These are phyloP conservation scores for Florisuga fusca DNA, from an alignment of 2,797 vertebrate genomes.

Conservation along the genomic window DNA sequence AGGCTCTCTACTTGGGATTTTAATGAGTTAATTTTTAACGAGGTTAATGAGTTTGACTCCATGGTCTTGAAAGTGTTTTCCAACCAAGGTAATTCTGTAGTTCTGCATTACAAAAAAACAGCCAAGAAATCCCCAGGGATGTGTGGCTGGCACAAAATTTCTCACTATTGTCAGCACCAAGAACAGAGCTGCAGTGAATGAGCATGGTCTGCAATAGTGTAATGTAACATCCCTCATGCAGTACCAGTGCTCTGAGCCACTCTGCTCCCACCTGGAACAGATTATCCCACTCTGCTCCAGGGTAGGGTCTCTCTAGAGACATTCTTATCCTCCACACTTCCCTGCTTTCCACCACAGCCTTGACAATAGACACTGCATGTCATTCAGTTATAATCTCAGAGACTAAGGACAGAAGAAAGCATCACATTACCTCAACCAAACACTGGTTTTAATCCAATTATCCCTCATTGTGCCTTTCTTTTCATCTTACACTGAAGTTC, in stretches of 20 bases:
- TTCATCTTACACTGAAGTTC: background rate
- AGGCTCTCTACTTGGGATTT: background rate
- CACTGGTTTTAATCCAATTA: background rate
- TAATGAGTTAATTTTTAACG: too few relatives aligned
- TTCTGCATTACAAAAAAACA: background rate
- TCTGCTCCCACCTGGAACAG: background rate
- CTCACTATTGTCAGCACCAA: background rate
- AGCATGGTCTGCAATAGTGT: background rate
- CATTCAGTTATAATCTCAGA: background rate
- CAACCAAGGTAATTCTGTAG: too few relatives aligned
- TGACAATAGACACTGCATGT: background rate
- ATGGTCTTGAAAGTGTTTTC: too few relatives aligned
- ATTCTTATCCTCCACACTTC: background rate
- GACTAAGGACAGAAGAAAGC: background rate
- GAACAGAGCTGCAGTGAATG: background rate
- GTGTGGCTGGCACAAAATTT: background rate
- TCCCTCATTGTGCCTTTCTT: background rate
- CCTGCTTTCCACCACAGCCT: background rate
- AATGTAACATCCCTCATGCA: background rate
- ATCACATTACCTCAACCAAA: background rate
- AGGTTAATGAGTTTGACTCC: too few relatives aligned
- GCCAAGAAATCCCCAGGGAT: background rate
- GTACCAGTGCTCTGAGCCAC: background rate
- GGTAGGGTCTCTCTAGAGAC: background rate
- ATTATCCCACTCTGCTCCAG: background rate